A percentile compares a stretch with the other conserved stretches of the same genome.
Evolutionary conservation across 2,113 vertebrate species (phyloP).

Genomic region (Phyllopteryx taeniolatus): DNA sequence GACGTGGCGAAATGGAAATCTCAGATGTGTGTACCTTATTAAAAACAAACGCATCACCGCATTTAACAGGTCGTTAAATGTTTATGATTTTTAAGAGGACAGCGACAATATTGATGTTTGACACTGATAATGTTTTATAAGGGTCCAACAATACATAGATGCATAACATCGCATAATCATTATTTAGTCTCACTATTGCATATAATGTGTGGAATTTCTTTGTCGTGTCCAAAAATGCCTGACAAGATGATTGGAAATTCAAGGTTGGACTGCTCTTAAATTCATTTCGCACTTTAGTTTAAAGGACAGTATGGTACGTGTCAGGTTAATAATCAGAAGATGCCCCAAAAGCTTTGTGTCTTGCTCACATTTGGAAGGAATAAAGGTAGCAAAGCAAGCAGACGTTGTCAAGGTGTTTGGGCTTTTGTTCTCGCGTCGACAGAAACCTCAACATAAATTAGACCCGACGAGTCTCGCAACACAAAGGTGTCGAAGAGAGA

Average conservation of each 20-base stretch:
- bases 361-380: background rate
- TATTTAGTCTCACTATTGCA: background rate
- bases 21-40: no score
- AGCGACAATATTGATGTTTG: background rate
- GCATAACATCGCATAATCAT: background rate
- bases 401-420: background rate
- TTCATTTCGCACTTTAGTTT: background rate
- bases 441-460: background rate
- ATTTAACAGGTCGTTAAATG: no score
- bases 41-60: no score
- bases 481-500: background rate
- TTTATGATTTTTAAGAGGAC: background rate
- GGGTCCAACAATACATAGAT: background rate
- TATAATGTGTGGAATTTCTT: background rate
- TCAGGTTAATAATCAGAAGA: background rate
- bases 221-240: background rate
- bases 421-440: background rate
- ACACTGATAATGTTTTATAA: background rate
- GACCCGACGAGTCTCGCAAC: background rate
- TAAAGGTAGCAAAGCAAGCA: background rate
- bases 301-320: background rate
- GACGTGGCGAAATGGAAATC: no score
- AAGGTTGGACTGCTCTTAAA: background rate
- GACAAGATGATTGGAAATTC: background rate
- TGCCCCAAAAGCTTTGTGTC: background rate